These are phyloP conservation scores for Phaetusa simplex DNA, from an alignment of 2,113 vertebrate species.

Conservation along the genomic window DNA sequence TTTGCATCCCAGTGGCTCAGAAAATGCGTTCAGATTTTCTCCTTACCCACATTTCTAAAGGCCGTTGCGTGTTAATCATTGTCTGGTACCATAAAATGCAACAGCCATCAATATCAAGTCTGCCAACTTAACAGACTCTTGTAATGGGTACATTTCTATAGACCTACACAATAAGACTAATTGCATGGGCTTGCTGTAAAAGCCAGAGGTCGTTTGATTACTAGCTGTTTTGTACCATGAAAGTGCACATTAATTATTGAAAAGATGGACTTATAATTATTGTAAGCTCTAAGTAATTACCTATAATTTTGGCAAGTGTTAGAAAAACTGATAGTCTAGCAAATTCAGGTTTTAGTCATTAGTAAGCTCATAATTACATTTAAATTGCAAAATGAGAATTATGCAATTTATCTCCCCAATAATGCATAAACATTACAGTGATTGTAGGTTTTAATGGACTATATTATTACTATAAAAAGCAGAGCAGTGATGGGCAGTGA, in stretches of 20 bases:
- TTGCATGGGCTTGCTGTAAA: constrained; percentile 69
- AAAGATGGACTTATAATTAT: constrained; percentile 81
- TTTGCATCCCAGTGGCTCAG: background rate
- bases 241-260: constrained; percentile 80
- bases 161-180: constrained; percentile 75
- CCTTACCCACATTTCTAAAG: background rate
- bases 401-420: constrained; percentile 78
- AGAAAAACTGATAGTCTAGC: constrained; percentile 77
- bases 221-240: constrained; percentile 71
- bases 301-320: constrained; percentile 79
- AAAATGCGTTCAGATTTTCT: background rate
- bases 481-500: constrained; percentile 70
- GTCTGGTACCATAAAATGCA: constrained; percentile 49
- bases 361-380: constrained; percentile 82
- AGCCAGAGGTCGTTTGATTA: constrained; percentile 75
- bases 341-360: constrained; percentile 81
- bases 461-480: constrained; percentile 68
- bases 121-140: constrained; percentile 59
- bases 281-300: constrained; percentile 77
- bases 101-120: constrained; percentile 26
- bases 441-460: constrained; percentile 80
- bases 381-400: constrained; percentile 84
- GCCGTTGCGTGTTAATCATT: constrained; percentile 26
- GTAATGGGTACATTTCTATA: constrained; percentile 71
- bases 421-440: constrained; percentile 80